These are phyloP conservation scores for Dasysyrphus tricinctus DNA, from an alignment of 2,888 invertebrate species.

Conservation along the genomic window DNA sequence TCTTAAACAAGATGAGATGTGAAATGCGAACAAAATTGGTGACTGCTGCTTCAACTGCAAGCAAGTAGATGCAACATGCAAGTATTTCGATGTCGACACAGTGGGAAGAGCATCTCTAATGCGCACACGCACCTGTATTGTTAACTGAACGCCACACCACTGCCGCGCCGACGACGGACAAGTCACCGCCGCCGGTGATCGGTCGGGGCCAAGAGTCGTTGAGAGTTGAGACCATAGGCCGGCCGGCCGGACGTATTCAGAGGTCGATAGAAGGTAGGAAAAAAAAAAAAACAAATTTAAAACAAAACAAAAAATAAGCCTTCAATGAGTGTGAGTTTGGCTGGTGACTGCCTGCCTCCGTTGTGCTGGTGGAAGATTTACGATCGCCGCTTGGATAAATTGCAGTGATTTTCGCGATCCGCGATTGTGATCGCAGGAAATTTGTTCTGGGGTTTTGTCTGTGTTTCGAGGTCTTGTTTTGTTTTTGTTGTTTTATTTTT, in stretches of 20 bases:
- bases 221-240: slow-evolving; percentile 17
- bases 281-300: slow-evolving; percentile 3
- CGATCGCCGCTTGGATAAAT: slow-evolving; percentile 74
- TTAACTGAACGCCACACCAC: slow-evolving; percentile 35
- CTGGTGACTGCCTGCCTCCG: slow-evolving; percentile 72
- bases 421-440: slow-evolving; percentile 75
- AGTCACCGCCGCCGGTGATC: slow-evolving; percentile 49
- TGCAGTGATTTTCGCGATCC: slow-evolving; percentile 74
- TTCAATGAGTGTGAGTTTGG: slow-evolving; percentile 73
- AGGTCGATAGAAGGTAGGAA: slow-evolving; percentile 66
- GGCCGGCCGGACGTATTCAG: slow-evolving; percentile 67
- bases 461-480: slow-evolving; percentile 34
- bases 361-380: slow-evolving; percentile 71
- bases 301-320: slow-evolving; percentile 31
- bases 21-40: slow-evolving; percentile 72
- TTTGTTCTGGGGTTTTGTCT: slow-evolving; percentile 68
- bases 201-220: slow-evolving; percentile 40
- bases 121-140: slow-evolving; percentile 69
- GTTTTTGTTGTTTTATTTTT: slow-evolving; percentile 32
- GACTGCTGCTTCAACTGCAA: slow-evolving; percentile 41
- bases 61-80: slow-evolving; percentile 36
- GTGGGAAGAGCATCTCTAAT: slow-evolving; percentile 30
- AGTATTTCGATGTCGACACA: slow-evolving; percentile 14
- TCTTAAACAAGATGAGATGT: slow-evolving; percentile 71
- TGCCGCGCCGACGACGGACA: no score